Conservation (phyloP, 2,888 invertebrate species). For the Lithophane socia region DNA sequence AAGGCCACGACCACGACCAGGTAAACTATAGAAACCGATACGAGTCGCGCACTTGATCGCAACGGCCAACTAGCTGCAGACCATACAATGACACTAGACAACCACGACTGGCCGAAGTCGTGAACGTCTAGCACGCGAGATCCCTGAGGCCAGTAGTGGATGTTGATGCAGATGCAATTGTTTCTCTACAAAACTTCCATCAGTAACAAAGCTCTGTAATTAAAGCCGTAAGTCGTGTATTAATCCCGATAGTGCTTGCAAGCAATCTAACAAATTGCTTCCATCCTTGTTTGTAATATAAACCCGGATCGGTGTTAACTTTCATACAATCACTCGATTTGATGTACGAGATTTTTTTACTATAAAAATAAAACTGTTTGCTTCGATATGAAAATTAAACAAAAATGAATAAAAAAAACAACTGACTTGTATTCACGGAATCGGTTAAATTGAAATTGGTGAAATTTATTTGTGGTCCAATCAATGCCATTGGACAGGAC, state of each 20-base stretch:
- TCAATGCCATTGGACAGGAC: background rate
- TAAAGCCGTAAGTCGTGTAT: background rate
- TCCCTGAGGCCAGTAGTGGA: background rate
- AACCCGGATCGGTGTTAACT: constrained; percentile 18
- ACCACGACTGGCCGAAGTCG: no score
- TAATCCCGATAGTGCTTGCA: constrained; percentile 32
- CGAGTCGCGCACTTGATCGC: no score
- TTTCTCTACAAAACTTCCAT: background rate
- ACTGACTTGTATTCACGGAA: background rate
- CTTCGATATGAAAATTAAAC: constrained; percentile 23
- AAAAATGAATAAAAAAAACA: constrained; percentile 1
- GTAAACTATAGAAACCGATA: no score
- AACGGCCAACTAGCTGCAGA: no score
- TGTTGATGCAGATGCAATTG: background rate
- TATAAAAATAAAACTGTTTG: constrained; percentile 20
- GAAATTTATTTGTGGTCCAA: background rate
- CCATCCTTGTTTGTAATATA: constrained; percentile 26
- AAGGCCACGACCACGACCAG: no score
- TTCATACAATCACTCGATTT: constrained; percentile 35
- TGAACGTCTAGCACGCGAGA: no score
- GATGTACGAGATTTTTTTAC: constrained; percentile 19
- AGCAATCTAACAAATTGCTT: constrained; percentile 41
- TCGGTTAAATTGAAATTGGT: background rate
- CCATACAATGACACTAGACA: no score
- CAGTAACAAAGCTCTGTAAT: background rate